Evolutionary conservation across 2,113 vertebrate genomes (phyloP), one percentile per base, ranked within the genome.

Genomic region (Bubalus kerabau): DNA sequence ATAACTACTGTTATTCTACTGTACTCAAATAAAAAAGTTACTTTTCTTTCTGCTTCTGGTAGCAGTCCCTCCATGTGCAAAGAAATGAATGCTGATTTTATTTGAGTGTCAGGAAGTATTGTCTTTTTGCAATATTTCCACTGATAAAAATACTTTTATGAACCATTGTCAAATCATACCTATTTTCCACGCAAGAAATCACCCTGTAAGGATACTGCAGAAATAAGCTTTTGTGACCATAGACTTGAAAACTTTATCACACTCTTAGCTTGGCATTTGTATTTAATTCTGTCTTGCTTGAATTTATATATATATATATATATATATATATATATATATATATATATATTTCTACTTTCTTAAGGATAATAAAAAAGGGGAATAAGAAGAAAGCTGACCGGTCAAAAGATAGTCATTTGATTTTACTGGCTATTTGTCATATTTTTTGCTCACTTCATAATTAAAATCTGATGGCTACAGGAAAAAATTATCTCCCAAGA

Each of bases 391-490:
- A 78, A 57, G 12, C 50, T 96, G 43, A 80, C 43, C 76, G 67
- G 50, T 26, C 13, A 97, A 92, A 97, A 95, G 30, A 87, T 54
- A 93, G 83, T 92, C 46, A 67, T 90, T 97, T 97, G 8, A 43
- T 98, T 98, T 96, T 87, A 43, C 15, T 88, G 12, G 10, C 15
- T 87, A 89, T 97, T 98, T 93, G 87, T 98, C 84, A 85, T 36
- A 96, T 48, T 32, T 94, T 23, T 88, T 40, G 87, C 91, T 98
- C 98, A 88, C 87, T 95, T 98, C 21, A 32, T 96, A 97, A 97
- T 98, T 98, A 98, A 98, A 98, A 96, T 95, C 60, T 96, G 71
- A 97, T 98, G 82, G 67, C 62, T 96, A 90, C 67, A 96, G 62
- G 91, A 98, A 50, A 54, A 96, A 96, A 89, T 57, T 95, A 24